Conservation (phyloP, 2,888 invertebrate genomes). For the Cheilosia scutellata region DNA sequence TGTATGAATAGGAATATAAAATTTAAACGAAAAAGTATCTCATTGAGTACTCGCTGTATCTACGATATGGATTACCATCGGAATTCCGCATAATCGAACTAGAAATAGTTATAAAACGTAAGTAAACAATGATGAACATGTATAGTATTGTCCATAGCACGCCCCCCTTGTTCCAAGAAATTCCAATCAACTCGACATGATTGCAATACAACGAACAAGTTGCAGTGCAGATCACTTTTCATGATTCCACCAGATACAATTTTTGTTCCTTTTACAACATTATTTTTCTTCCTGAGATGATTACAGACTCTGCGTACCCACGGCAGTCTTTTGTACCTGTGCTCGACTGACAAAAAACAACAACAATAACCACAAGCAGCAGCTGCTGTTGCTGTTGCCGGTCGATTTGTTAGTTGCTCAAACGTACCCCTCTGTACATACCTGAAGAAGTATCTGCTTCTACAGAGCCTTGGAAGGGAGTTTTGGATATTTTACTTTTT, state of each 20-base stretch:
- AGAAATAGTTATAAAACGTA: conserved; percentile 39
- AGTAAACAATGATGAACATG: conserved; percentile 37
- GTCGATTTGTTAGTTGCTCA: background rate
- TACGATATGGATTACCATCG: conserved; percentile 58
- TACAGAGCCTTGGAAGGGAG: conserved; percentile 33
- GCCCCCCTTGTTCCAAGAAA: conserved; percentile 42
- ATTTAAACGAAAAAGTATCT: conserved; percentile 28
- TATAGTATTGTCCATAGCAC: conserved; percentile 31
- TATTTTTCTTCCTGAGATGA: conserved; percentile 39
- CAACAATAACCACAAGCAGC: conserved; percentile 9
- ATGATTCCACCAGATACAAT: conserved; percentile 38
- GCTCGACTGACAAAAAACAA: conserved; percentile 32
- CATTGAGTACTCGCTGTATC: conserved; percentile 30
- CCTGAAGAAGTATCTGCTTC: conserved; percentile 45
- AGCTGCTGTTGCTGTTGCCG: conserved; percentile 41
- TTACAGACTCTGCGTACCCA: conserved; percentile 41
- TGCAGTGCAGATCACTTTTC: conserved; percentile 1
- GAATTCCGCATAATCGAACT: conserved; percentile 27
- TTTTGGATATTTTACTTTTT: conserved; percentile 29
- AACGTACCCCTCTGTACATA: conserved; percentile 20
- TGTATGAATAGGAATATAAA: background rate
- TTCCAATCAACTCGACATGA: conserved; percentile 27
- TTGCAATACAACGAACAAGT: background rate
- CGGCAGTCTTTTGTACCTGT: conserved; percentile 26
- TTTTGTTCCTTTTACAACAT: conserved; percentile 14